These are phyloP conservation scores for Amblyjoppa proteus DNA, from an alignment of 2,888 invertebrate species.

Conservation along the genomic window DNA sequence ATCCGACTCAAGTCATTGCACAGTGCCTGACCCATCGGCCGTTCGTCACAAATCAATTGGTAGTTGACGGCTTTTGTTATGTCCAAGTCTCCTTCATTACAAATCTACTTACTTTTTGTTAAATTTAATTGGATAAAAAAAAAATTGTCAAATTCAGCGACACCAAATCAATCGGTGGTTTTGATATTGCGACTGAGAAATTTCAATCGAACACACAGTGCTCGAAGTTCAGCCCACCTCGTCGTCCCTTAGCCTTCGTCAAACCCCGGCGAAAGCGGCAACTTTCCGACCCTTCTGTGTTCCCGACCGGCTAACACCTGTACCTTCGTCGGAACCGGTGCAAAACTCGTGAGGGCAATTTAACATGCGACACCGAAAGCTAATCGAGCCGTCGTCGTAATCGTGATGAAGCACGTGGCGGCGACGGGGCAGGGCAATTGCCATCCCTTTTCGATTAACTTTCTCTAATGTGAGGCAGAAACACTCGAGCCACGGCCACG, in stretches of 20 bases:
- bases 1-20: too few species aligned
- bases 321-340: conserved; percentile 48
- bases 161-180: background rate
- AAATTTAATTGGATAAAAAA: too few species aligned
- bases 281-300: background rate
- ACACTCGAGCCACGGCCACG: conserved; percentile 29
- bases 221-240: background rate
- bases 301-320: conserved; percentile 19
- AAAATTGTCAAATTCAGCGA: too few species aligned
- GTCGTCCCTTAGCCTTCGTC: conserved; percentile 13
- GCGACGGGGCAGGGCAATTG: conserved; percentile 13
- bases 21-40: too few species aligned
- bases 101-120: too few species aligned
- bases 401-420: conserved; percentile 12
- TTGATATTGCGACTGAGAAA: background rate
- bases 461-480: conserved; percentile 68
- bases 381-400: conserved; percentile 64
- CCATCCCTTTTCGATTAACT: conserved; percentile 78
- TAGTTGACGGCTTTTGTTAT: too few species aligned
- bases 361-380: conserved; percentile 63
- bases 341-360: conserved; percentile 64
- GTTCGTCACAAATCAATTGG: too few species aligned
- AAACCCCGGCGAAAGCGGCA: conserved; percentile 29
- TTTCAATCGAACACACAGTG: background rate
- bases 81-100: too few species aligned